Evolutionary conservation across 2,113 vertebrate species (phyloP).

Genomic region (Polypterus bichir): DNA sequence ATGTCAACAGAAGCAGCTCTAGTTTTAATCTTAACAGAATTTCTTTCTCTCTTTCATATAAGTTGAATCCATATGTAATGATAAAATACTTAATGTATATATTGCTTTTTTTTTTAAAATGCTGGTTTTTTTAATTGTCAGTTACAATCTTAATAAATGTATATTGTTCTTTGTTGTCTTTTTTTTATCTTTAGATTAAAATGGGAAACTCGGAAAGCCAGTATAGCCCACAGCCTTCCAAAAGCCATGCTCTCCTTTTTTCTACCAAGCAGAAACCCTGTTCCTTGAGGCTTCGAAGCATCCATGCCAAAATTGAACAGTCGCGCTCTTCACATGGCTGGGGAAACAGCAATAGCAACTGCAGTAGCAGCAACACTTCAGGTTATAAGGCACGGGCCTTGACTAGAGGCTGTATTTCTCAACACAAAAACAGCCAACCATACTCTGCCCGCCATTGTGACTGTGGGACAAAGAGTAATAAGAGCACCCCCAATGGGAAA

Average conservation of each 20-base stretch:
- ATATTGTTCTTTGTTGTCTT: no score
- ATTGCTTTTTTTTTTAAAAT: background rate
- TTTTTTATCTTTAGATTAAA: conserved; percentile 41
- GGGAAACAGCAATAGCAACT: conserved; percentile 38
- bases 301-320: conserved; percentile 64
- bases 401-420: conserved; percentile 72
- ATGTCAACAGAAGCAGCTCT: no score
- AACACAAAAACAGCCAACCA: conserved; percentile 64
- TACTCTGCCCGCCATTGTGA: conserved; percentile 63
- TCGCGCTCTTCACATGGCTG: conserved; percentile 57
- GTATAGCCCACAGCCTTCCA: conserved; percentile 77
- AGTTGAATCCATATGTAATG: no score
- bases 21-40: no score
- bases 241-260: conserved; percentile 47
- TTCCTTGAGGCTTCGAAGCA: conserved; percentile 62
- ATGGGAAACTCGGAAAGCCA: conserved; percentile 98
- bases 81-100: conserved; percentile 11
- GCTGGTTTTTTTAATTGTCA: background rate
- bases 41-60: no score
- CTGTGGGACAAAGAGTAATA: conserved; percentile 49
- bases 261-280: conserved; percentile 71
- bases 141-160: no score
- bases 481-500: conserved; percentile 36
- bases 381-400: conserved; percentile 69
- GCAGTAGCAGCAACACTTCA: conserved; percentile 30